phyloP scores from a whole-genome alignment of 1,140 invertebrate species.

The Acromyrmex heyeri region DNA sequence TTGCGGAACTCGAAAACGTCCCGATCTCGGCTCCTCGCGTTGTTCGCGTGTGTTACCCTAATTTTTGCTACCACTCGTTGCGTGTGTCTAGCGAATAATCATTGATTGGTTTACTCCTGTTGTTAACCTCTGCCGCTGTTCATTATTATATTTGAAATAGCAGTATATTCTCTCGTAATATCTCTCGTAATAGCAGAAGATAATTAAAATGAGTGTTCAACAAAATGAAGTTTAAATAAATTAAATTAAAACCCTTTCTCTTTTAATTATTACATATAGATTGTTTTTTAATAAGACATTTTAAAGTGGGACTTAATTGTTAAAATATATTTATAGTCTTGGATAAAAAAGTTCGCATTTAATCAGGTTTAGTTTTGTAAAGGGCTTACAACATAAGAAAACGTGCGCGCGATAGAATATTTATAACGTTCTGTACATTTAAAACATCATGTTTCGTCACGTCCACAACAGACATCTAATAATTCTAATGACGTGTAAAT shows the following conservation, averaged over 20 bases:
- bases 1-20: constrained; percentile 10
- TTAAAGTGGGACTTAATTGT: neutral
- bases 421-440: neutral
- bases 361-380: neutral
- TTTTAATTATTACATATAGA: neutral
- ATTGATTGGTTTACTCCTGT: constrained; percentile 43
- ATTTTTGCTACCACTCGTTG: constrained; percentile 59
- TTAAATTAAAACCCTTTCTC: neutral
- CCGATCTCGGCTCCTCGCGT: constrained; percentile 32
- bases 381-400: neutral
- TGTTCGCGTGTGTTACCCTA: constrained; percentile 74
- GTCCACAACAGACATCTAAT: neutral
- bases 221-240: neutral
- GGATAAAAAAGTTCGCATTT: neutral
- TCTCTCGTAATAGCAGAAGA: neutral
- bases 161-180: neutral
- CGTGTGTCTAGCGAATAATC: constrained; percentile 22
- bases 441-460: neutral
- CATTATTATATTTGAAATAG: neutral
- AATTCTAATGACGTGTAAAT: neutral
- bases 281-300: neutral
- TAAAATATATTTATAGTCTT: constrained; percentile 1
- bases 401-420: neutral
- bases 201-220: neutral
- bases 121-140: constrained; percentile 7